Percentiles rank a stretch among this genome's conserved stretches.
Conservation (phyloP, 2,113 vertebrate species). For the Centropus unirufus region DNA sequence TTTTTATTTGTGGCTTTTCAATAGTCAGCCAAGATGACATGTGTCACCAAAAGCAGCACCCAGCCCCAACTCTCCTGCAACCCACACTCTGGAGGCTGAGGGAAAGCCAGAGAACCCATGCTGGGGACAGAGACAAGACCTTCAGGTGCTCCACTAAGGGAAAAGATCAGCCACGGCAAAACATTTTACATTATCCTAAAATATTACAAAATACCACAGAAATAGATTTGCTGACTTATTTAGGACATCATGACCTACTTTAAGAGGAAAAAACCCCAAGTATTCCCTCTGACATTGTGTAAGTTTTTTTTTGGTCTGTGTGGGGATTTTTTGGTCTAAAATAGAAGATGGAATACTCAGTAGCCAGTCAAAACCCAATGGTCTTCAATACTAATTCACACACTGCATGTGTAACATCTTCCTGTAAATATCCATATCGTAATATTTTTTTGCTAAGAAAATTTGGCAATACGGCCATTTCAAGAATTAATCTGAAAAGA, state of each 20-base stretch:
- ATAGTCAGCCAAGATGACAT: neutral
- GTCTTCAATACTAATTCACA: neutral
- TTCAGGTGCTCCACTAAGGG: neutral
- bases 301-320: neutral
- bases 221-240: slow-evolving; percentile 41
- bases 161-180: neutral
- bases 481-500: neutral
- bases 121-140: neutral
- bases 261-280: neutral
- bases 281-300: neutral
- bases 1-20: neutral
- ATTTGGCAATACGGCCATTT: neutral
- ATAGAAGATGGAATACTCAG: neutral
- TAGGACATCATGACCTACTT: slow-evolving; percentile 43
- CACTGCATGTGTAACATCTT: neutral
- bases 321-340: neutral
- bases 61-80: neutral
- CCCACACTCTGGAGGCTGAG: neutral
- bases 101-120: neutral
- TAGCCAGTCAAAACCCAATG: neutral
- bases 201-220: slow-evolving; percentile 32
- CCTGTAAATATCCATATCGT: neutral
- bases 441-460: neutral
- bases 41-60: neutral
- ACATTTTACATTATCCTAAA: neutral